These are phyloP conservation scores for Serripes groenlandicus DNA, from an alignment of 2,888 invertebrate genomes.

Conservation along the genomic window DNA sequence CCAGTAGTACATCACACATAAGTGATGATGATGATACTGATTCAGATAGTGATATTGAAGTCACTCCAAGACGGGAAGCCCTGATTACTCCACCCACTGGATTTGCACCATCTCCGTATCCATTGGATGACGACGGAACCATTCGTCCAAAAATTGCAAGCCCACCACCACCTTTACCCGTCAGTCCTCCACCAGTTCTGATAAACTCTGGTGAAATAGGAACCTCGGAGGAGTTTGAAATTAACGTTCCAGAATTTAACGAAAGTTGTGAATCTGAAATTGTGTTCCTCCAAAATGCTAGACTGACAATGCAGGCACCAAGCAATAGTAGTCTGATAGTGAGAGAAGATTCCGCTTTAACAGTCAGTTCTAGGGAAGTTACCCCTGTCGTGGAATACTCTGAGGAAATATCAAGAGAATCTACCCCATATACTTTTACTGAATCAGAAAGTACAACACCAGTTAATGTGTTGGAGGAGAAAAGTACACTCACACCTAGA, in stretches of 20 bases:
- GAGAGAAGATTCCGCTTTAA: slow-evolving; percentile 60
- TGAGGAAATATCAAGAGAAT: slow-evolving; percentile 42
- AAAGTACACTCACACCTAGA: slow-evolving; percentile 21
- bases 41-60: slow-evolving; percentile 49
- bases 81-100: slow-evolving; percentile 69
- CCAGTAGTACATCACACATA: slow-evolving; percentile 49
- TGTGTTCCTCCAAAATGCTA: slow-evolving; percentile 58
- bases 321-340: slow-evolving; percentile 47
- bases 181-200: slow-evolving; percentile 67
- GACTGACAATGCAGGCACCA: slow-evolving; percentile 10
- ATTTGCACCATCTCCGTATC: slow-evolving; percentile 61
- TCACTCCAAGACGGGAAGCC: slow-evolving; percentile 57
- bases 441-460: slow-evolving; percentile 27
- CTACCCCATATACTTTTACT: slow-evolving; percentile 25
- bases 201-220: slow-evolving; percentile 8
- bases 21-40: slow-evolving; percentile 48
- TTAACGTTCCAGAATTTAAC: slow-evolving; percentile 65
- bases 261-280: slow-evolving; percentile 72
- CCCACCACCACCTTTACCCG: slow-evolving; percentile 69
- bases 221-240: slow-evolving; percentile 31
- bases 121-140: slow-evolving; percentile 47
- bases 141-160: slow-evolving; percentile 51
- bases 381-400: slow-evolving; percentile 26
- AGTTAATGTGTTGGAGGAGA: slow-evolving; percentile 20
- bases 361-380: slow-evolving; percentile 48